Conservation (phyloP, 1,140 invertebrate genomes). For the Drosophila pachea region DNA sequence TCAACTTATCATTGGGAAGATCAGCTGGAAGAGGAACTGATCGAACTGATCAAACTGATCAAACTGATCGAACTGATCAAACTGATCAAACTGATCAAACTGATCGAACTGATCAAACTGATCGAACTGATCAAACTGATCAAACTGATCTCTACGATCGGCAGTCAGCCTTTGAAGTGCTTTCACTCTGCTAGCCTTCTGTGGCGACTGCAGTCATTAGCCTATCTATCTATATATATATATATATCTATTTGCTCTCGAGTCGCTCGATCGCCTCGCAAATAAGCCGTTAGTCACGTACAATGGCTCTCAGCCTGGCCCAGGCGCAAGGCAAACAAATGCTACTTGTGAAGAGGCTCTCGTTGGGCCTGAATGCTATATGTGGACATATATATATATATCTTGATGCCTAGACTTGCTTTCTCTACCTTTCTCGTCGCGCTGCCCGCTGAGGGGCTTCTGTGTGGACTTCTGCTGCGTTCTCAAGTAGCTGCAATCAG, state of each 20-base stretch:
- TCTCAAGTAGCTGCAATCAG: slow-evolving; percentile 69
- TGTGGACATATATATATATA: neutral
- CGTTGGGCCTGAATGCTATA: slow-evolving; percentile 33
- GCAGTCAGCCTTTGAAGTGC: too few species aligned
- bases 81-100: too few species aligned
- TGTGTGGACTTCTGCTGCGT: slow-evolving; percentile 25
- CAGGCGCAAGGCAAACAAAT: slow-evolving; percentile 50
- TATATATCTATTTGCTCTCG: slow-evolving; percentile 25
- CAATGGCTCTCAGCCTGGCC: slow-evolving; percentile 19
- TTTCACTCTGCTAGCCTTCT: too few species aligned
- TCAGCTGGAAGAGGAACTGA: too few species aligned
- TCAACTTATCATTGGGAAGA: too few species aligned
- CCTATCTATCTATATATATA: neutral
- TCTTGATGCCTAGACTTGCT: neutral
- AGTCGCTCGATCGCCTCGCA: slow-evolving; percentile 39
- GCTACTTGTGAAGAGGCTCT: slow-evolving; percentile 62
- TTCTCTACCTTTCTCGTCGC: neutral
- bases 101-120: too few species aligned
- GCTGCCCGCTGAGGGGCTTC: slow-evolving; percentile 33
- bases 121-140: too few species aligned
- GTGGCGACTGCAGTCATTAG: neutral
- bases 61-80: too few species aligned
- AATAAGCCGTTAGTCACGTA: slow-evolving; percentile 64
- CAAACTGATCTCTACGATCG: too few species aligned
- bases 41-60: too few species aligned